Conservation (phyloP, 1,140 invertebrate species). For the Heterodera schachtii region DNA sequence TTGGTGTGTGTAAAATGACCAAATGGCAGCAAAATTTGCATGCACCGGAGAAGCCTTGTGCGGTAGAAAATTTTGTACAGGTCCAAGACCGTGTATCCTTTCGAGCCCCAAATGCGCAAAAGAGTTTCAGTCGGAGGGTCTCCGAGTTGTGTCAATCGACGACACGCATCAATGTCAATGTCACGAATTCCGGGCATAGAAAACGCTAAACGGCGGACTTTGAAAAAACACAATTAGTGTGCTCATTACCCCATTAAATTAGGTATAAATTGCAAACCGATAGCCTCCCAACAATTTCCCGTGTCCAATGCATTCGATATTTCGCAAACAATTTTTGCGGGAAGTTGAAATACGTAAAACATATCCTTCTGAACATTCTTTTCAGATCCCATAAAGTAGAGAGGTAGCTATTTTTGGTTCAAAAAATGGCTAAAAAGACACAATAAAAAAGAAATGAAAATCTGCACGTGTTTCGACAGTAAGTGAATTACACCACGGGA, state of each 20-base stretch:
- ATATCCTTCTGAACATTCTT: background rate
- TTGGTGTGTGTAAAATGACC: conserved; percentile 29
- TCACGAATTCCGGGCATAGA: conserved; percentile 49
- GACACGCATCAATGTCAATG: conserved; percentile 54
- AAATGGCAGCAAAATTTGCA: conserved; percentile 44
- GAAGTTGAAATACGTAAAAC: conserved; percentile 50
- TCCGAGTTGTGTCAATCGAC: conserved; percentile 27
- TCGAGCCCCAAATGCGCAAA: conserved; percentile 51
- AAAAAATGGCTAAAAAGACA: too few species aligned
- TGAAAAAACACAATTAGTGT: too few species aligned
- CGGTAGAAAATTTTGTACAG: conserved; percentile 51
- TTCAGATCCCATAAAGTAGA: background rate
- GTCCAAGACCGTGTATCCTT: conserved; percentile 50
- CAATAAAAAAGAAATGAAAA: too few species aligned
- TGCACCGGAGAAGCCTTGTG: conserved; percentile 41
- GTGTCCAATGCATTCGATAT: conserved; percentile 38
- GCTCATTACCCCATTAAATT: background rate
- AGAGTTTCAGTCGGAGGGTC: conserved; percentile 47
- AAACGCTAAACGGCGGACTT: too few species aligned
- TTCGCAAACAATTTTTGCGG: conserved; percentile 39
- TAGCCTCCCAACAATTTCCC: conserved; percentile 47
- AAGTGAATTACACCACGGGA: too few species aligned
- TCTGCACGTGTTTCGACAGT: too few species aligned
- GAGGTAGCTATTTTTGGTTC: too few species aligned
- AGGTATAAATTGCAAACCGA: conserved; percentile 37